phyloP scores from a whole-genome alignment of 2,113 vertebrate genomes.

The Calyptomena viridis region DNA sequence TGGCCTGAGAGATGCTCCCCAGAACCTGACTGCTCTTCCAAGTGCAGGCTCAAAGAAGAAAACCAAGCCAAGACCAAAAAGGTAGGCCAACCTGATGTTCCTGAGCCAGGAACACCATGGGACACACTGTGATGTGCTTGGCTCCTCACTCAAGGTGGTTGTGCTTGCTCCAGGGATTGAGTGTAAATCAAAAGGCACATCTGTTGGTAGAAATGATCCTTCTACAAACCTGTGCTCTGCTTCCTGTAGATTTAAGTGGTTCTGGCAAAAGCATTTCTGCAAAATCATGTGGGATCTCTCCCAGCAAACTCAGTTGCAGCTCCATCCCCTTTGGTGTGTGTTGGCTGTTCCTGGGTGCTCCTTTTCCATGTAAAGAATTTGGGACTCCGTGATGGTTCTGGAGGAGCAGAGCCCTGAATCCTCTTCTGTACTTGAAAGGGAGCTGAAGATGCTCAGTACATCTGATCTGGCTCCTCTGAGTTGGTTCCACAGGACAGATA shows the following conservation, averaged over 20 bases:
- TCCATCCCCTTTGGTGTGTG: background rate
- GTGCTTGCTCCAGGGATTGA: background rate
- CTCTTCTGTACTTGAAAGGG: background rate
- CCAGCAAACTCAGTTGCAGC: background rate
- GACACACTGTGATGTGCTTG: background rate
- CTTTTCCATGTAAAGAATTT: background rate
- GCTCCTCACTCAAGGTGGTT: background rate
- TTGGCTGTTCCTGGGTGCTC: background rate
- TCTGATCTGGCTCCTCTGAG: background rate
- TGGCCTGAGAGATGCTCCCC: slow-evolving; percentile 90
- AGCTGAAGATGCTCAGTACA: background rate
- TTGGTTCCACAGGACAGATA: background rate
- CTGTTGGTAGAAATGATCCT: background rate
- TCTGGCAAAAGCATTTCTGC: background rate
- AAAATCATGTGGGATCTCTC: background rate
- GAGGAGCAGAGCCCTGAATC: background rate
- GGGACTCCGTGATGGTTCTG: background rate
- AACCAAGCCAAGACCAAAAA: slow-evolving; percentile 44
- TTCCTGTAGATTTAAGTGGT: background rate
- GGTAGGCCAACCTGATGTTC: slow-evolving; percentile 48
- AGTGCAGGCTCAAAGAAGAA: slow-evolving; percentile 39
- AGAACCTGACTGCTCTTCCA: slow-evolving; percentile 69
- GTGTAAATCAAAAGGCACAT: background rate
- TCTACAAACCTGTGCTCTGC: background rate
- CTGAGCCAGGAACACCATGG: background rate